phyloP scores from a whole-genome alignment of 2,113 vertebrate species.

The Pollimyrus isidori region DNA sequence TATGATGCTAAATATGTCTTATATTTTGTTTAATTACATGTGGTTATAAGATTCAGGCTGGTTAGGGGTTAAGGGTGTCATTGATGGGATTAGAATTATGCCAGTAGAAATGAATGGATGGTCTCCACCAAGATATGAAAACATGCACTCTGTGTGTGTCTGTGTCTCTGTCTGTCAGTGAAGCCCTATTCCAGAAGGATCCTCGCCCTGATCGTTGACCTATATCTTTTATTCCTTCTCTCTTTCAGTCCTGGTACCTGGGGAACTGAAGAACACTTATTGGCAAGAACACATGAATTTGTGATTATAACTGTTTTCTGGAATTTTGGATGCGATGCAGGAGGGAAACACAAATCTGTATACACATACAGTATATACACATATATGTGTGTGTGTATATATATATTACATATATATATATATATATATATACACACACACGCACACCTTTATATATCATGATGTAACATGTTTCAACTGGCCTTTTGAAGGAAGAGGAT shows the following conservation, averaged over 20 bases:
- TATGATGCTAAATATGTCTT: too few relatives aligned
- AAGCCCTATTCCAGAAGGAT: neutral
- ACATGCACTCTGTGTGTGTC: neutral
- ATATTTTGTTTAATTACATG: neutral
- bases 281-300: slow-evolving; percentile 30
- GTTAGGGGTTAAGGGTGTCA: neutral
- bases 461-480: slow-evolving; percentile 39
- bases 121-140: neutral
- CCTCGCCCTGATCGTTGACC: neutral
- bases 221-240: slow-evolving; percentile 8
- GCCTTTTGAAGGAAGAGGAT: slow-evolving; percentile 34
- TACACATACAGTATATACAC: slow-evolving; percentile 41
- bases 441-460: slow-evolving; percentile 43
- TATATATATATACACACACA: slow-evolving; percentile 41
- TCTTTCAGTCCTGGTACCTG: slow-evolving; percentile 87
- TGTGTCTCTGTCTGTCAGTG: neutral
- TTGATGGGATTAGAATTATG: neutral
- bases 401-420: slow-evolving; percentile 24
- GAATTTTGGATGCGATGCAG: slow-evolving; percentile 45
- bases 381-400: slow-evolving; percentile 25
- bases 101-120: neutral
- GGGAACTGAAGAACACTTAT: slow-evolving; percentile 64
- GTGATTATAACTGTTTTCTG: slow-evolving; percentile 32
- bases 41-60: neutral
- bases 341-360: slow-evolving; percentile 43